These are phyloP conservation scores for Pocillopora grandis DNA, from an alignment of 92 coral and sea anemone genomes.

Conservation along the genomic window DNA sequence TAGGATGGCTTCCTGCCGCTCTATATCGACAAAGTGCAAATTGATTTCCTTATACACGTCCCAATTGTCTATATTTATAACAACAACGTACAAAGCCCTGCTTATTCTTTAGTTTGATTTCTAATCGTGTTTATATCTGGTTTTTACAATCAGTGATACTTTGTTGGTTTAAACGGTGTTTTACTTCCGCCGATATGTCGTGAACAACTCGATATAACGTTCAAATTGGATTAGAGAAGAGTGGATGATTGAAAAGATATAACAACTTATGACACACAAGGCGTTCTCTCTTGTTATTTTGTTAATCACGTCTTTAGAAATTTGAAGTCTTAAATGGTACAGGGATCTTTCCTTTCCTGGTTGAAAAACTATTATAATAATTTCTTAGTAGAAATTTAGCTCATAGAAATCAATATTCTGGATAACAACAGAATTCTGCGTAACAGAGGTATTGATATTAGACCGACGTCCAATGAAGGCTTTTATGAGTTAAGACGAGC, in stretches of 20 bases:
- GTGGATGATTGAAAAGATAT: conserved; percentile 12
- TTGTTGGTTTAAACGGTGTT: neutral
- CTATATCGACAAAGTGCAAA: conserved; percentile 12
- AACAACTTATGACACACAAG: neutral
- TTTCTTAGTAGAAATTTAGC: neutral
- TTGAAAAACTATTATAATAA: neutral
- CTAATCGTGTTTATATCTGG: conserved; percentile 20
- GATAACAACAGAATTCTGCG: too few relatives aligned
- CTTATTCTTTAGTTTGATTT: neutral
- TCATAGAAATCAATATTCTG: neutral
- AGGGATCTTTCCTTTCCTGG: neutral
- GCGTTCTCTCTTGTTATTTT: neutral
- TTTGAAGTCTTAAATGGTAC: neutral
- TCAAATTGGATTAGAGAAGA: conserved; percentile 15
- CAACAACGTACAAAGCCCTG: neutral
- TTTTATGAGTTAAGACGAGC: neutral
- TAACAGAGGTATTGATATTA: neutral
- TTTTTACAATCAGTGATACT: neutral
- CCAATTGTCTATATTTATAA: conserved; percentile 23
- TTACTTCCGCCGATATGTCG: conserved; percentile 12
- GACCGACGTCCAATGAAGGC: neutral
- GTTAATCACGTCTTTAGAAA: neutral
- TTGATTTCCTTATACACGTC: conserved; percentile 16
- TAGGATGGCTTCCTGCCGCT: conserved; percentile 28
- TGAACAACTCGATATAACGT: neutral